phyloP scores from a whole-genome alignment of 1,140 invertebrate genomes.

The Cydia splendana region DNA sequence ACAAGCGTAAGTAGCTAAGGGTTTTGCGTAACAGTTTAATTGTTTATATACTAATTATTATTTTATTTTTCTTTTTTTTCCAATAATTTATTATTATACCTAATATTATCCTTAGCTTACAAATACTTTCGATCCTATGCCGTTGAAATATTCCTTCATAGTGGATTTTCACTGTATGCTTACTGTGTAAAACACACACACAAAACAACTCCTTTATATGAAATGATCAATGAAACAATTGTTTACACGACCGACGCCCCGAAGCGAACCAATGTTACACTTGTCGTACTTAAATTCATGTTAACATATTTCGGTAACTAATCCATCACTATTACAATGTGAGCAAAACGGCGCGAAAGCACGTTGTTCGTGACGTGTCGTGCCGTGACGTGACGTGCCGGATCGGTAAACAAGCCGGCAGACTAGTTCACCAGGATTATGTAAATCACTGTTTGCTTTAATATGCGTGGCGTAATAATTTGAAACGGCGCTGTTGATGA shows the following conservation, averaged over 20 bases:
- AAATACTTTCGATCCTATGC: too few species aligned
- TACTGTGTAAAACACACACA: too few species aligned
- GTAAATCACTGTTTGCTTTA: constrained; percentile 28
- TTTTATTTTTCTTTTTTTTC: too few species aligned
- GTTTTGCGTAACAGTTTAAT: too few species aligned
- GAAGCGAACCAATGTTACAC: not conserved
- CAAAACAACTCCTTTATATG: too few species aligned
- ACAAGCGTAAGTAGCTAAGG: too few species aligned
- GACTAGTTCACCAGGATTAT: constrained; percentile 16
- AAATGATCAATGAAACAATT: not conserved
- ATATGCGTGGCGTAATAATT: constrained; percentile 27
- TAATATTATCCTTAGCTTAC: too few species aligned
- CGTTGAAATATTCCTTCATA: too few species aligned
- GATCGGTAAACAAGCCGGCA: constrained; percentile 6
- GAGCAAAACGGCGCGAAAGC: constrained; percentile 4
- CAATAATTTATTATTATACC: too few species aligned
- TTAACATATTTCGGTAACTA: constrained; percentile 4
- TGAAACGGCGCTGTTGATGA: constrained; percentile 3
- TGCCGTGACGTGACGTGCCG: not conserved
- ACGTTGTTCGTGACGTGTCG: constrained; percentile 15
- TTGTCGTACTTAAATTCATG: not conserved
- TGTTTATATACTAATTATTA: too few species aligned
- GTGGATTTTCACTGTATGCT: too few species aligned
- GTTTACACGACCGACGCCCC: not conserved
- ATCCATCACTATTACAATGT: constrained; percentile 16